A percentile compares a stretch with the other conserved stretches of the same genome.
Evolutionary conservation across 1,140 invertebrate species (phyloP).

Genomic region (Delia radicum): DNA sequence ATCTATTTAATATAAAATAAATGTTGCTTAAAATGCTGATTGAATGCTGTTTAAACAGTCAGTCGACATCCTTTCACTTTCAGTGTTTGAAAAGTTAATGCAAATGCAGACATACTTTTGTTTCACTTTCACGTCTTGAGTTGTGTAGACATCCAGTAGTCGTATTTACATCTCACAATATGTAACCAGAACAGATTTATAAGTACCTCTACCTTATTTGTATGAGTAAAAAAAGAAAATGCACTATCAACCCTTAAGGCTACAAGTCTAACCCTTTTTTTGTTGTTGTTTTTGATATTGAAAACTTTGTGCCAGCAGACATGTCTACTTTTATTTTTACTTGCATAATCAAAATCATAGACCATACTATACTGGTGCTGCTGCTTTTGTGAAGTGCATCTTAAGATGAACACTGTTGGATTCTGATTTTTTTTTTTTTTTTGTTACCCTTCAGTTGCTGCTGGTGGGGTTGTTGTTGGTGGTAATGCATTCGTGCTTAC

Average conservation of each 20-base stretch:
- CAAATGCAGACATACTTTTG: neutral
- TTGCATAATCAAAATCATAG: neutral
- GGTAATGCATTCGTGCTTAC: neutral
- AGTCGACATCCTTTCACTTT: neutral
- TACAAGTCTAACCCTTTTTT: neutral
- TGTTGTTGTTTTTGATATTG: neutral
- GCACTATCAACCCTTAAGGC: neutral
- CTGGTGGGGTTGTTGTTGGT: neutral
- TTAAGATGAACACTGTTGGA: neutral
- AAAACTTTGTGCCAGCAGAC: slow-evolving; percentile 1
- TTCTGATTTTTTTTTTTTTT: neutral
- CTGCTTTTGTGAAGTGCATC: slow-evolving; percentile 6
- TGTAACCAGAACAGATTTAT: neutral
- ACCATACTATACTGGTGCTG: neutral
- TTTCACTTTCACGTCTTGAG: neutral
- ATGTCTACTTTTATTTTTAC: neutral
- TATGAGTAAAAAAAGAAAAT: neutral
- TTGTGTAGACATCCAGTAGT: neutral
- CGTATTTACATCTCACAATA: neutral
- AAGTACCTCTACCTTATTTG: neutral
- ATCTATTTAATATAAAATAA: neutral
- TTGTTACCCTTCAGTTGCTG: neutral
- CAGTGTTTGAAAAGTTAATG: neutral
- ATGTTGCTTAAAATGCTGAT: neutral
- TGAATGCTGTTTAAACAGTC: neutral